A percentile compares a stretch with the other conserved stretches of the same genome.
Evolutionary conservation across 2,113 vertebrate genomes (phyloP).

Genomic region (Probosciger aterrimus): DNA sequence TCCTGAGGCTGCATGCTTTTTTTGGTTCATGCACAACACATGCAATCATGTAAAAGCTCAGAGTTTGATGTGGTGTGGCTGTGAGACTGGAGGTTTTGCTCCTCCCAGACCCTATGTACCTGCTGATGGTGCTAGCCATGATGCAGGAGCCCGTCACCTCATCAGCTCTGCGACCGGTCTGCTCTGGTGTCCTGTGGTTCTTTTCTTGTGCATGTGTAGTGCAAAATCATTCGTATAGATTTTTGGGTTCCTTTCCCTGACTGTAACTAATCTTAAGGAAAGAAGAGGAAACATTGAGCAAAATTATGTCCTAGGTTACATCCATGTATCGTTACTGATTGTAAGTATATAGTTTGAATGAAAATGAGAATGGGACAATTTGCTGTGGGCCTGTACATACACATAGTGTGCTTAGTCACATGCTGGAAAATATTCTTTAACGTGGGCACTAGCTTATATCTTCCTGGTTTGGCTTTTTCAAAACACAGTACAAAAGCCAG

Average conservation of each 20-base stretch:
- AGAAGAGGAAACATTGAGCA: neutral
- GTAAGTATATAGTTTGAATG: neutral
- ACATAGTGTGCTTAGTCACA: neutral
- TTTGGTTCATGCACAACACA: neutral
- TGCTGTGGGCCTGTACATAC: neutral
- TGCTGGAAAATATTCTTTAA: neutral
- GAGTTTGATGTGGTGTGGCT: neutral
- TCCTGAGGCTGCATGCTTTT: neutral
- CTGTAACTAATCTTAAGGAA: neutral
- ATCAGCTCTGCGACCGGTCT: neutral
- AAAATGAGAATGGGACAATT: neutral
- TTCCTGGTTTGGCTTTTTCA: neutral
- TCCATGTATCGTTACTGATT: neutral
- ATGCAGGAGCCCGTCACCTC: neutral
- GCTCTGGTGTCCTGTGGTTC: neutral
- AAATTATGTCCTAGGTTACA: neutral
- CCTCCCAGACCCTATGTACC: neutral
- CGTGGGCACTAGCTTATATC: neutral
- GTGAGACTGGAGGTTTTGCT: neutral
- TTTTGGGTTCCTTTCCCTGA: neutral
- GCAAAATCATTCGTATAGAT: neutral
- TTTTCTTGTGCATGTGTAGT: neutral
- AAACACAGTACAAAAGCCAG: neutral
- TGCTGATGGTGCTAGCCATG: neutral
- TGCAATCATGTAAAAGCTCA: fast-evolving